These are phyloP conservation scores for Paelopatides confundens DNA, from an alignment of 53 echinoderm and acorn worm genomes.

Conservation along the genomic window DNA sequence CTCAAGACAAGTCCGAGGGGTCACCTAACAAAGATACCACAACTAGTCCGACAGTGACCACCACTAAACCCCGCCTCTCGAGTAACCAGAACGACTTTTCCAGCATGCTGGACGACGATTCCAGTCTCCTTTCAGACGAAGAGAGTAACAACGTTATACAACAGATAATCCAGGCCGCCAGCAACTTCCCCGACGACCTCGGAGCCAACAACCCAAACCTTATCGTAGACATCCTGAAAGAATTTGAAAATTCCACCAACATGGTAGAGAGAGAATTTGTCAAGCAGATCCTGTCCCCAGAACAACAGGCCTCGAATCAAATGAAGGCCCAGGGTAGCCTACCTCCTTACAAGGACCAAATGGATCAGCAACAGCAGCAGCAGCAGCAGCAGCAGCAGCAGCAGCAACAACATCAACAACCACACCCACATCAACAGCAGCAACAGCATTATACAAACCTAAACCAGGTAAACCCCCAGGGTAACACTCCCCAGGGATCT, in stretches of 20 bases:
- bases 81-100: constrained; percentile 51
- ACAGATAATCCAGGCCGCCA: constrained; percentile 74
- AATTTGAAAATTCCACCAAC: constrained; percentile 64
- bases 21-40: constrained; percentile 64
- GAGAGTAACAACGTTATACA: constrained; percentile 76
- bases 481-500: not conserved
- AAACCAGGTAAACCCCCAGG: not conserved
- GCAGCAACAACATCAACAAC: not conserved
- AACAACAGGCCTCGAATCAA: not conserved
- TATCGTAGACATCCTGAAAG: constrained; percentile 87
- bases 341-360: constrained; percentile 41
- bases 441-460: not conserved
- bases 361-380: constrained; percentile 54
- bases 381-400: constrained; percentile 50
- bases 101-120: constrained; percentile 41
- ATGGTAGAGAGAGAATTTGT: constrained; percentile 19
- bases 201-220: constrained; percentile 82
- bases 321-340: constrained; percentile 49
- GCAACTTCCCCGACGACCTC: constrained; percentile 76
- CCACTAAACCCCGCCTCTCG: constrained; percentile 81
- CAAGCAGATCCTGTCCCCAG: constrained; percentile 21
- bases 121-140: constrained; percentile 61
- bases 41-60: constrained; percentile 79
- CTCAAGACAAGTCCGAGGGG: constrained; percentile 11
- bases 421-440: not conserved